phyloP scores from a whole-genome alignment of 2,113 vertebrate species.

The Cettia cetti region DNA sequence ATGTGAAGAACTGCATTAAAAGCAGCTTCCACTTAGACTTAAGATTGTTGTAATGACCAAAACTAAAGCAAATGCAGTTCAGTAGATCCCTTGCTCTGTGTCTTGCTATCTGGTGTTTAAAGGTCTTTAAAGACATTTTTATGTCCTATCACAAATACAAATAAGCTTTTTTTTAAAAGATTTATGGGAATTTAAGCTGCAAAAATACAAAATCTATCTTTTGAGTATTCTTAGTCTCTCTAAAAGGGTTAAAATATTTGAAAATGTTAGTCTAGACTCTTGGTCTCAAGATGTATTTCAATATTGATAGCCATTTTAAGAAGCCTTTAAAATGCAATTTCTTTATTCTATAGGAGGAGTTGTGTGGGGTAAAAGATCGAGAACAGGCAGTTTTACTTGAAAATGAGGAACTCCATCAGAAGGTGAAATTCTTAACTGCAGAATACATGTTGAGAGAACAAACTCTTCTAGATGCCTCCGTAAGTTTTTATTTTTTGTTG shows the following conservation, averaged over 20 bases:
- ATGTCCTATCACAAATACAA: background rate
- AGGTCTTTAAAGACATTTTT: background rate
- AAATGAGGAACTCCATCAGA: conserved; percentile 83
- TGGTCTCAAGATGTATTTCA: background rate
- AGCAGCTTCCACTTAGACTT: background rate
- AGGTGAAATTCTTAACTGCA: conserved; percentile 74
- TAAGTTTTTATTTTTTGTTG: conserved; percentile 46
- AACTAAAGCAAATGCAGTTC: background rate
- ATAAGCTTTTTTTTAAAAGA: background rate
- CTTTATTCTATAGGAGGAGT: conserved; percentile 80
- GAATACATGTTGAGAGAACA: conserved; percentile 77
- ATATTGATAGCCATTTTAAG: background rate
- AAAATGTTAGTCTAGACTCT: background rate
- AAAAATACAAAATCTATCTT: background rate
- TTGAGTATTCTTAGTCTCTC: background rate
- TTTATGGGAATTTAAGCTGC: background rate
- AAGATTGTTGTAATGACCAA: background rate
- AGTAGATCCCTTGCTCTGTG: background rate
- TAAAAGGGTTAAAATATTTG: background rate
- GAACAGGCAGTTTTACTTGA: conserved; percentile 82
- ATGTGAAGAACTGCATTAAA: background rate
- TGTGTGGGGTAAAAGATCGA: conserved; percentile 81
- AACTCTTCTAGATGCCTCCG: conserved; percentile 70
- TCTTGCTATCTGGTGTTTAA: background rate
- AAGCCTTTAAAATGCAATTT: background rate